phyloP scores from a whole-genome alignment of 2,797 vertebrate genomes.

The Gastrophryne carolinensis region DNA sequence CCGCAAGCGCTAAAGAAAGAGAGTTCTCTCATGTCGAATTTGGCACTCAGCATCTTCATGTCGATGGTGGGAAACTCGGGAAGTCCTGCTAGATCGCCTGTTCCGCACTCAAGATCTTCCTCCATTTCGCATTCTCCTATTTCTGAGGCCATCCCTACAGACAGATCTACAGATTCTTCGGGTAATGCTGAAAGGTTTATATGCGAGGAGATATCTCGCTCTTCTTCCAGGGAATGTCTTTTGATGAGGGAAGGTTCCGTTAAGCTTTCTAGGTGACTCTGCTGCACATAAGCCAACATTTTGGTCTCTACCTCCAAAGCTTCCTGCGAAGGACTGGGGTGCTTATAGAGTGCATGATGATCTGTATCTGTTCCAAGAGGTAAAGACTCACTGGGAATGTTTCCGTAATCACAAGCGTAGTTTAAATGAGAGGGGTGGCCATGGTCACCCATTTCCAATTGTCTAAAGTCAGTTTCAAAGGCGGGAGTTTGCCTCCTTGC shows the following conservation, averaged over 20 bases:
- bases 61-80: constrained; percentile 73
- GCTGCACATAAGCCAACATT: constrained; percentile 62
- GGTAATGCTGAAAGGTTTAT: constrained; percentile 63
- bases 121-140: constrained; percentile 56
- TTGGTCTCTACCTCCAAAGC: constrained; percentile 56
- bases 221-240: constrained; percentile 64
- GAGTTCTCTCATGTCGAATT: constrained; percentile 78
- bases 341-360: constrained; percentile 48
- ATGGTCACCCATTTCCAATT: constrained; percentile 47
- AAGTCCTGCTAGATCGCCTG: constrained; percentile 40
- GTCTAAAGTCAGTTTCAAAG: constrained; percentile 47
- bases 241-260: constrained; percentile 63
- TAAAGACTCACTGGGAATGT: constrained; percentile 77
- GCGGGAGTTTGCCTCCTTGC: constrained; percentile 74
- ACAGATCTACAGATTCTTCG: constrained; percentile 59
- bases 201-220: constrained; percentile 54
- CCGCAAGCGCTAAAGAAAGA: constrained; percentile 74
- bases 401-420: constrained; percentile 77
- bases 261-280: constrained; percentile 66
- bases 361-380: constrained; percentile 74
- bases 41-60: constrained; percentile 76
- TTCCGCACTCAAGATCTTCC: constrained; percentile 53
- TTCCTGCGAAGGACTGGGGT: constrained; percentile 48
- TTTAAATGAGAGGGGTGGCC: constrained; percentile 68
- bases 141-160: constrained; percentile 51